Percentiles rank a stretch among this genome's conserved stretches.
Evolutionary conservation across 2,797 vertebrate genomes (phyloP).

Genomic region (Yasuhikotakia modesta): DNA sequence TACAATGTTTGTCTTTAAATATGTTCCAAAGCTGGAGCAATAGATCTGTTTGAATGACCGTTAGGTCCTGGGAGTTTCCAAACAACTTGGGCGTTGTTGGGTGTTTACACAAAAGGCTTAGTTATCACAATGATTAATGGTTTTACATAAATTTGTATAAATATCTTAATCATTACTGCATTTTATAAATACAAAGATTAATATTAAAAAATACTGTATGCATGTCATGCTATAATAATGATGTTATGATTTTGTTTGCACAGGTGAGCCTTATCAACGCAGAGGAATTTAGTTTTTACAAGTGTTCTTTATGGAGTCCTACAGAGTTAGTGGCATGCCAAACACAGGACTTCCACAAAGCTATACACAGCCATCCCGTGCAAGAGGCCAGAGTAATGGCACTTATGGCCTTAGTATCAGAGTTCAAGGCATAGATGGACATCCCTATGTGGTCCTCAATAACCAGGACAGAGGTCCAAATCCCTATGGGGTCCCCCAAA

Average conservation of each 20-base stretch:
- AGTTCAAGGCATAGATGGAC: conserved; percentile 97
- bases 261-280: conserved; percentile 69
- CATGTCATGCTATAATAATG: conserved; percentile 52
- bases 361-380: conserved; percentile 73
- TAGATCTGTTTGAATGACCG: conserved; percentile 18
- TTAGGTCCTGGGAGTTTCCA: conserved; percentile 33
- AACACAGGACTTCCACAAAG: conserved; percentile 77
- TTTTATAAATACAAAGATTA: conserved; percentile 47
- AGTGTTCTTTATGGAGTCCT: conserved; percentile 86
- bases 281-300: conserved; percentile 71
- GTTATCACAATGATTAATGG: not conserved
- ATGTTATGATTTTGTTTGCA: conserved; percentile 68
- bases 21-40: not conserved
- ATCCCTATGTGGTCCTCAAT: conserved; percentile 96
- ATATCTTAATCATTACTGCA: conserved; percentile 2
- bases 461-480: conserved; percentile 82
- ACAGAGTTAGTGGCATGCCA: conserved; percentile 79
- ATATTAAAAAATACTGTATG: not conserved
- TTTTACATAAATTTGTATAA: no score
- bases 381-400: conserved; percentile 76
- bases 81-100: conserved; percentile 41
- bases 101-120: conserved; percentile 24
- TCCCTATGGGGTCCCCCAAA: conserved; percentile 62
- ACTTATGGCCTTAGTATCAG: conserved; percentile 95
- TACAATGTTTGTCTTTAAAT: not conserved